Percentiles rank a stretch among this genome's conserved stretches.
Evolutionary conservation across 2,888 invertebrate species (phyloP).

Genomic region (Catocala fraxini): DNA sequence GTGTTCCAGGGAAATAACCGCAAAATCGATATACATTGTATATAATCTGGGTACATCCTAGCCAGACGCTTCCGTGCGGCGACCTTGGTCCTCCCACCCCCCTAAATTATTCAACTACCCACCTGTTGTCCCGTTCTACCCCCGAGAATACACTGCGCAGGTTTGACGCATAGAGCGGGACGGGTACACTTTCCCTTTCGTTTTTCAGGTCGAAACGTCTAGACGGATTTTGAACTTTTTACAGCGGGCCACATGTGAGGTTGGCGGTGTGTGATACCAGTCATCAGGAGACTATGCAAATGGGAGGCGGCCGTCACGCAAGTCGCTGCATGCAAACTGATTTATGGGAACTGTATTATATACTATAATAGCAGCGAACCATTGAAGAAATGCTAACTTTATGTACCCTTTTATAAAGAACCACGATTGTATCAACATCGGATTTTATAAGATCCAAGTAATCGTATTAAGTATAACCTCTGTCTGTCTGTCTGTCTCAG

Average conservation of each 20-base stretch:
- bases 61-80: conserved; percentile 84
- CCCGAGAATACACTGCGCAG: conserved; percentile 73
- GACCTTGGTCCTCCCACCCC: conserved; percentile 76
- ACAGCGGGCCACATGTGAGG: conserved; percentile 67
- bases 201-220: conserved; percentile 83
- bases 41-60: conserved; percentile 77
- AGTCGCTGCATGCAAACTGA: conserved; percentile 42
- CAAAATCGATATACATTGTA: conserved; percentile 76
- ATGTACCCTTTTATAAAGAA: too few species aligned
- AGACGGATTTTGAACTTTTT: conserved; percentile 85
- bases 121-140: conserved; percentile 77
- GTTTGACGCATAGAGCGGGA: conserved; percentile 77
- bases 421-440: too few species aligned
- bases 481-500: too few species aligned
- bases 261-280: conserved; percentile 52
- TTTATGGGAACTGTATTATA: conserved; percentile 1
- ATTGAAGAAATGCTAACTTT: background rate
- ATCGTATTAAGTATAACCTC: too few species aligned
- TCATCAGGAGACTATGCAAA: conserved; percentile 65
- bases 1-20: conserved; percentile 61
- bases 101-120: conserved; percentile 66
- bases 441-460: too few species aligned
- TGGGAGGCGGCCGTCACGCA: conserved; percentile 56
- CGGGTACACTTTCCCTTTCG: conserved; percentile 66
- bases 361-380: background rate